Base-by-base conservation (phyloP, 2,888 invertebrate genomes). In the Tridacna crocea region DNA sequence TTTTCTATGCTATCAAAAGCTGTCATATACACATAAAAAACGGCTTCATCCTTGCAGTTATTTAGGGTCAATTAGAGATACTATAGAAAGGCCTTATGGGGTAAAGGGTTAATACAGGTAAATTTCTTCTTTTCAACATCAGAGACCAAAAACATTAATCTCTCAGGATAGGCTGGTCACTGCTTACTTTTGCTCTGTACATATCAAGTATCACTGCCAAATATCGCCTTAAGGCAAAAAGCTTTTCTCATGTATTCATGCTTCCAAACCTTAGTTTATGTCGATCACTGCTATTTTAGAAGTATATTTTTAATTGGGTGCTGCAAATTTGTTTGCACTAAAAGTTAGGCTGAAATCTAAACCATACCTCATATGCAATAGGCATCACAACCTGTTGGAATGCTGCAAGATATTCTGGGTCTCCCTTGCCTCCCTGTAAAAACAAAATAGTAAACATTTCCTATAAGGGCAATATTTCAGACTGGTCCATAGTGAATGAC, bases 341-440 rank as follows among this genome's bases (percentile, higher is more conserved):
- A 55, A n/a, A 55, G 55, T 10, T 61, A 61, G 4, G 24, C 13
- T n/a, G 13, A 46, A 46, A 47, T 26, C 3, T 85, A 80, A 75
- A 94, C 94, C 85, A 81, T 76, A 94, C 94, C 92, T 98, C 97
- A 94, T 98, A 97, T 1, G 98, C 97, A 75, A 99, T 96, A 0
- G 99, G 99, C 93, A 99, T 95, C n/a, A 99, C 96, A 8, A 99
- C 95, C 90, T 97, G 95, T 55, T 92, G 93, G 79, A 99, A 98
- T 47, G 97, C 97, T 26, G 97, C 95, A 66, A 98, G 95, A 93
- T 99, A 99, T 93, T 99, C 99, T 75, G 96, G 95, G 94, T 99
- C 98, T 0, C 97, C 97, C 98, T 97, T 91, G 8, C 85, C 82
- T 60, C 86, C 87, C 91, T 91, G 85, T 22, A 88, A 76, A 75